phyloP scores from a whole-genome alignment of 1,140 invertebrate species.

The Linepithema humile region DNA sequence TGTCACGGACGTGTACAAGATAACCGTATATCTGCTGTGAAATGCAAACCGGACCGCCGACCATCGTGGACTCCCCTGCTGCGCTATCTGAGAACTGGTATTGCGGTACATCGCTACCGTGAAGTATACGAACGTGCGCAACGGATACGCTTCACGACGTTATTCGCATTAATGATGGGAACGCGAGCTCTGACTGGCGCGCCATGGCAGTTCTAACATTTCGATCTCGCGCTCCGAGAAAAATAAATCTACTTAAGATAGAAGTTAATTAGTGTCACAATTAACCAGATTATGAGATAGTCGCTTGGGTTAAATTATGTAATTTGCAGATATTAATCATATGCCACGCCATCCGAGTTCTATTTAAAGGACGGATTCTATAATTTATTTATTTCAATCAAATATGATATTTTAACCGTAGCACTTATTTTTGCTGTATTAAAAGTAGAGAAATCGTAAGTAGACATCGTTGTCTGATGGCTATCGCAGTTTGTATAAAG shows the following conservation, averaged over 20 bases:
- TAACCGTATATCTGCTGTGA: slow-evolving; percentile 80
- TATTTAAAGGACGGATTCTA: slow-evolving; percentile 6
- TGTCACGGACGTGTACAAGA: slow-evolving; percentile 79
- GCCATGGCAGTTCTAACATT: slow-evolving; percentile 29
- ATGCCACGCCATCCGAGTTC: neutral
- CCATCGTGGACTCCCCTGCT: slow-evolving; percentile 63
- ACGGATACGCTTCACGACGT: slow-evolving; percentile 29
- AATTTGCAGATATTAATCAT: neutral
- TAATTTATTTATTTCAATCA: neutral
- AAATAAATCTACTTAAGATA: slow-evolving; percentile 7
- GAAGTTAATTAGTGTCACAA: slow-evolving; percentile 3
- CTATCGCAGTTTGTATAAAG: neutral
- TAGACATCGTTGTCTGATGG: neutral
- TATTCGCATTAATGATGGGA: slow-evolving; percentile 41
- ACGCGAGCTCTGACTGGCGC: neutral
- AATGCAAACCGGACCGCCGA: slow-evolving; percentile 78
- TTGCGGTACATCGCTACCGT: slow-evolving; percentile 67
- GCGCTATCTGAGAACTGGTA: slow-evolving; percentile 64
- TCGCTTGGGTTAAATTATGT: slow-evolving; percentile 6
- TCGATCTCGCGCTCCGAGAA: neutral
- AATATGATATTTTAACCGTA: neutral
- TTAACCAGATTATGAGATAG: slow-evolving; percentile 17
- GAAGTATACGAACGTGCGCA: slow-evolving; percentile 34
- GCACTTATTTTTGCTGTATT: neutral
- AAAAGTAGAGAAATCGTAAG: neutral